Evolutionary conservation across 2,888 invertebrate species (phyloP), one percentile per base, ranked within the genome.

Genomic region (Sericinus montela): DNA sequence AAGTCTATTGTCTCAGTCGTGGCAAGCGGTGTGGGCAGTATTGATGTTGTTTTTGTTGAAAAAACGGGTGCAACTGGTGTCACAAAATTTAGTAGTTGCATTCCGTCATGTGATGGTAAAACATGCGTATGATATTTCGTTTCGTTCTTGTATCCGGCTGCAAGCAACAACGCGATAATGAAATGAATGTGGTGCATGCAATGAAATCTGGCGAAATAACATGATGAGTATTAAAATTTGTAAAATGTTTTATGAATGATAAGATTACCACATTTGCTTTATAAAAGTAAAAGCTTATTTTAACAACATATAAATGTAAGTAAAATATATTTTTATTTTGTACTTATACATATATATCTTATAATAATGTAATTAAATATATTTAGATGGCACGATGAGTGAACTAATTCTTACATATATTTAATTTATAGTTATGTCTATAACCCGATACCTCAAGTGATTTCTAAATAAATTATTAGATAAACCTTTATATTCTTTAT

Each of bases 121-220:
- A 54, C 62, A 67, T 71, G 65, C 61, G 64, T 59, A 55, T 30
- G 30, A 30, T 69, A 64, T 58, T 59, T 62, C 48, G 69, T 63
- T 65, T 67, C 73, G 57, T 73, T 67, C 51, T 52, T 56, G 58
- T 64, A 69, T 70, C 67, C 77, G 67, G 76, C 84, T 86, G 86
- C 59, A 86, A 85, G 78, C 69, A 83, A 80, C 74, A 81, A 82
- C 69, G 71, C 47, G 53, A 63, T 54, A 53, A 71, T 75, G 64
- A 74, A 69, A 70, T 63, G 71, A 54, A 61, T 57, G 59, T 56
- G 52, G 51, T 34, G 48, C 66, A 60, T 62, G 59, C 58, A 49
- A 56, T 56, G 42, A 70, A 38, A 45, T 14, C 1, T 16, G 29
- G n/a, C 41, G 6, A 8, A 25, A 25, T 25, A 8, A 25, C 8